These are phyloP conservation scores for Abramis brama DNA, from an alignment of 2,113 vertebrate species.

Conservation along the genomic window DNA sequence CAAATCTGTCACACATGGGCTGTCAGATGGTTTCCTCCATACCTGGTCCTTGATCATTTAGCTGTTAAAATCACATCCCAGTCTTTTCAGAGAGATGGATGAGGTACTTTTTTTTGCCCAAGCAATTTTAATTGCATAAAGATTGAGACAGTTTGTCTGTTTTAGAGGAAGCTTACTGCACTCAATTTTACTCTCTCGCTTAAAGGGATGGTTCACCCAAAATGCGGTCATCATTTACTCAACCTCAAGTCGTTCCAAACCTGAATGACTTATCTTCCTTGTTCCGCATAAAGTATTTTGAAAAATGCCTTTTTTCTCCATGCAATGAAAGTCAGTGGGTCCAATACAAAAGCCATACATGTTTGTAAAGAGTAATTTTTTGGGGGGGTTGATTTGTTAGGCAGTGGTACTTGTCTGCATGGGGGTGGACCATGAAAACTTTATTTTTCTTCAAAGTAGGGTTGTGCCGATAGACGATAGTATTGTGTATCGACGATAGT, in stretches of 20 bases:
- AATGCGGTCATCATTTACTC: not conserved
- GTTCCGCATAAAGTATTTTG: too few relatives aligned
- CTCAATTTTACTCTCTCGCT: constrained; percentile 3
- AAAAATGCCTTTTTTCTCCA: too few relatives aligned
- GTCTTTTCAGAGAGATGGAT: constrained; percentile 57
- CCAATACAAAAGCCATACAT: not conserved
- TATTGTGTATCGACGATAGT: too few relatives aligned
- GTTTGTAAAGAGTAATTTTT: not conserved
- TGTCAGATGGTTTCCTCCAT: constrained; percentile 65
- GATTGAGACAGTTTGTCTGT: not conserved
- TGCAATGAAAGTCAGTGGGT: not conserved
- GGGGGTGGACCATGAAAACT: not conserved
- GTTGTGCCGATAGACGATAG: too few relatives aligned
- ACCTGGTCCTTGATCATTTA: constrained; percentile 64
- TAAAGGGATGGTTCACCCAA: not conserved
- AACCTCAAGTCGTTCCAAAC: not conserved
- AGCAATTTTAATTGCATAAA: constrained; percentile 41
- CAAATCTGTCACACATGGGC: constrained; percentile 68
- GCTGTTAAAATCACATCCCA: constrained; percentile 58
- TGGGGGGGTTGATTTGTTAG: not conserved
- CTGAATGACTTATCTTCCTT: not conserved
- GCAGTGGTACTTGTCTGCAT: not conserved
- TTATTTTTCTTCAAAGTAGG: not conserved
- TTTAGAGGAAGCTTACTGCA: not conserved
- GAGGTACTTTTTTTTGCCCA: constrained; percentile 38